Evolutionary conservation across 2,888 invertebrate species (phyloP), one percentile per base, ranked within the genome.

Genomic region (Nematopogon swammerdamellus): DNA sequence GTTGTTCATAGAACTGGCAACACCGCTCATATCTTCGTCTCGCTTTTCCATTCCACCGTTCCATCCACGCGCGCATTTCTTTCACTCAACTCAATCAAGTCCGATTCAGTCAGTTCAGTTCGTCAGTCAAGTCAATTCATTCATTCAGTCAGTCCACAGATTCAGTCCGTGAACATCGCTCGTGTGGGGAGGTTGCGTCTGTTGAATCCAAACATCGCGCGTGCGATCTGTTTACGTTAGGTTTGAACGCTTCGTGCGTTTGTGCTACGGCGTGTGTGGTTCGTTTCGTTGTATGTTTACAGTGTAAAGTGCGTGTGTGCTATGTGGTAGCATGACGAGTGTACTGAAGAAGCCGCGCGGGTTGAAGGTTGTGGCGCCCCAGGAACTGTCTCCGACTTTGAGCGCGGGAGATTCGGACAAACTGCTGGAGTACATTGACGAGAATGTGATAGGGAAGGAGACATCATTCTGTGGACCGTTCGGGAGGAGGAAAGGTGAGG

Each of bases 401-500:
- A 85, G 82, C 61, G 81, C 82, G 59, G 88, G 89, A 63, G 89
- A 90, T 61, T 82, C 83, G 25, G 79, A 81, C 45, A 88, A 88
- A 65, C 73, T 92, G 57, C 80, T 91, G 56, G 87, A 86, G 64
- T 91, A 88, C 64, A 88, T 93, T 56, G 89, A 91, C 61, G 87
- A 90, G 56, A 92, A 87, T 69, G 80, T 92, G 56, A 87, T 92
- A 61, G 92, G 92, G 50, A 89, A 87, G 65, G 88, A 87, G 58
- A 87, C 88, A 59, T 86, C 88, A 19, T 92, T 92, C 68, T 83
- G 88, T 59, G 91, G 92, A 49, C 93, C 93, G 11, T 93, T 86
- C 63, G 92, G 92, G 54, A 81, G 89, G 51, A 77, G 92, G 63
- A 89, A 90, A 86, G 89, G 91, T 91, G n/a, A n/a, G n/a, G n/a